Conservation (phyloP, 2,113 vertebrate species). For the Dicrurus megarhynchus region DNA sequence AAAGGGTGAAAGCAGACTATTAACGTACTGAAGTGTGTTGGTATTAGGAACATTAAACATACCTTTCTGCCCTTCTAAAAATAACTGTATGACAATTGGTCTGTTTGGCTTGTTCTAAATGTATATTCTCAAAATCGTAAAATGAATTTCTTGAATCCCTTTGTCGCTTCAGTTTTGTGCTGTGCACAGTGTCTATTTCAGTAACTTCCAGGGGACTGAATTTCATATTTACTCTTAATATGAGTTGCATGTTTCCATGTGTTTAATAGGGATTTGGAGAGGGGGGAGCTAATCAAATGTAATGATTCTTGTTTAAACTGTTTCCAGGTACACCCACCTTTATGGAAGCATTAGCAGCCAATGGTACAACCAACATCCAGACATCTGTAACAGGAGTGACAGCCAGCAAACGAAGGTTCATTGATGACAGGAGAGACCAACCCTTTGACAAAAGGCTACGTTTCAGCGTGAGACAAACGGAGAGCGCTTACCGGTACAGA, state of each 20-base stretch:
- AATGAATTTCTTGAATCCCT: background rate
- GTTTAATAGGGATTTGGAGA: background rate
- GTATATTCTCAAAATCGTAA: background rate
- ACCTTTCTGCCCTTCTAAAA: background rate
- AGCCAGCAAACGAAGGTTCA: slow-evolving; percentile 83
- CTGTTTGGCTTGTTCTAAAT: background rate
- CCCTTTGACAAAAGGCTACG: slow-evolving; percentile 92
- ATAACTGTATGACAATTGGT: background rate
- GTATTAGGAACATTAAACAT: background rate
- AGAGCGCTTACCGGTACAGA: slow-evolving; percentile 95
- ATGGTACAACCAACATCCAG: slow-evolving; percentile 79
- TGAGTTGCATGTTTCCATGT: background rate
- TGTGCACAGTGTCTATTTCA: background rate
- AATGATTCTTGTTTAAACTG: slow-evolving; percentile 22
- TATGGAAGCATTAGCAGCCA: slow-evolving; percentile 84
- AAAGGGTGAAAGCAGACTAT: background rate
- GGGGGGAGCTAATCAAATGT: background rate
- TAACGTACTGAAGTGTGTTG: background rate
- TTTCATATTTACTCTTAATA: background rate
- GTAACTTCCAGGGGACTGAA: background rate
- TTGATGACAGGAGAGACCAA: slow-evolving; percentile 85
- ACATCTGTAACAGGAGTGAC: slow-evolving; percentile 76
- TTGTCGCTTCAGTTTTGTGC: background rate
- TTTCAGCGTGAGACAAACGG: slow-evolving; percentile 94
- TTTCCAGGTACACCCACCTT: slow-evolving; percentile 80